Evolutionary conservation across 1,140 invertebrate species (phyloP).

Genomic region (Brachionus asplanchnoidis): DNA sequence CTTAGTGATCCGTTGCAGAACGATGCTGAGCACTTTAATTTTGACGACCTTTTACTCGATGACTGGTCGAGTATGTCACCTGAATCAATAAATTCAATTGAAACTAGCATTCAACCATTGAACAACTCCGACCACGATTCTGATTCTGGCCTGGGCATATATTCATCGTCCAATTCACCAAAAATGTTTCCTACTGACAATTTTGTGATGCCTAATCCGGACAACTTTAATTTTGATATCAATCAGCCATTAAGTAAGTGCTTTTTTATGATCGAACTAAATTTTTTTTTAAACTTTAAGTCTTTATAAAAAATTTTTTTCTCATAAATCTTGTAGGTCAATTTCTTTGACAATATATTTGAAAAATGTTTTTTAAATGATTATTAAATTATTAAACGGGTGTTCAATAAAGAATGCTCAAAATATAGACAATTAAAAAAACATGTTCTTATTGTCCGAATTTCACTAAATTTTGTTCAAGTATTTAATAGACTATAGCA

Average conservation of each 20-base stretch:
- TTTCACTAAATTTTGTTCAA: too few species aligned
- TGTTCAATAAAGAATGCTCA: too few species aligned
- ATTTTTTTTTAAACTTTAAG: too few species aligned
- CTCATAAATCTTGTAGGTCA: too few species aligned
- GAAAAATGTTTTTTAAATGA: too few species aligned
- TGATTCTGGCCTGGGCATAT: background rate
- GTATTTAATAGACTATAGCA: too few species aligned
- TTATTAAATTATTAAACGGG: too few species aligned
- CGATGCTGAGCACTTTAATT: background rate
- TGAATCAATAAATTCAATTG: conserved; percentile 18
- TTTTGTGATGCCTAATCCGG: background rate
- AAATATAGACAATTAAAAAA: too few species aligned
- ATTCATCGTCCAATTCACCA: conserved; percentile 28
- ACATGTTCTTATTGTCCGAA: too few species aligned
- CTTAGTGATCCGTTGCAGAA: background rate
- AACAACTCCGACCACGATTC: conserved; percentile 8
- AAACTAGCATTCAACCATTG: background rate
- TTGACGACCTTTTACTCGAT: background rate
- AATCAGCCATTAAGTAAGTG: background rate
- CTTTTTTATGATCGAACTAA: too few species aligned
- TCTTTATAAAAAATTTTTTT: too few species aligned
- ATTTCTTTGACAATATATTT: too few species aligned
- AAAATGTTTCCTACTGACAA: background rate
- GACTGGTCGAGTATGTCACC: background rate
- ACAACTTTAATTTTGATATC: background rate